Percentiles rank a stretch among this genome's conserved stretches.
Evolutionary conservation across 2,797 vertebrate species (phyloP).

Genomic region (Hirundo rustica): DNA sequence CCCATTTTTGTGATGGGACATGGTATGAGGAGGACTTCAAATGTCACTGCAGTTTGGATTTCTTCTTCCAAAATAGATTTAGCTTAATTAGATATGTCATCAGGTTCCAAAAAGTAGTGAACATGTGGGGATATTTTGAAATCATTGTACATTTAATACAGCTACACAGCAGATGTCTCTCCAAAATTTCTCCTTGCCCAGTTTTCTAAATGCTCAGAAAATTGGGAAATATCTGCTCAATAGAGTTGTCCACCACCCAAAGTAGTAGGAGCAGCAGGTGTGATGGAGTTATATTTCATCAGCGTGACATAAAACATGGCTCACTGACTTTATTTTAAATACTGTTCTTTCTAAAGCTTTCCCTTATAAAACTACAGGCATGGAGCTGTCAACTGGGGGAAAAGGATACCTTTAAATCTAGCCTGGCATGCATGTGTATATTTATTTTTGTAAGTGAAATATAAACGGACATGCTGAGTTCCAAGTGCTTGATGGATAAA

Average conservation of each 20-base stretch:
- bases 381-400: conserved; percentile 53
- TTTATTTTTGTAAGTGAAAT: conserved; percentile 76
- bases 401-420: conserved; percentile 75
- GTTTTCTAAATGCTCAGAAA: background rate
- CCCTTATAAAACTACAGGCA: conserved; percentile 65
- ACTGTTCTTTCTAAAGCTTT: conserved; percentile 60
- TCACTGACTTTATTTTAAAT: conserved; percentile 60
- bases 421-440: conserved; percentile 71
- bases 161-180: background rate
- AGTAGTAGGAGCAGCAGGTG: conserved; percentile 57
- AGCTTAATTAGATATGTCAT: background rate
- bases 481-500: conserved; percentile 80
- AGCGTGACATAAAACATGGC: conserved; percentile 15
- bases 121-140: background rate
- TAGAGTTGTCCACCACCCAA: conserved; percentile 1
- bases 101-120: background rate
- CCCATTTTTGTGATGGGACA: background rate
- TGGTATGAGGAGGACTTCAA: background rate
- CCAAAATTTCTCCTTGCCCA: background rate
- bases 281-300: conserved; percentile 49
- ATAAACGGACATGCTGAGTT: conserved; percentile 77
- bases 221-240: background rate
- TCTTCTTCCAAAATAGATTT: background rate
- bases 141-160: background rate
- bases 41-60: background rate